Percentiles rank a stretch among this genome's conserved stretches.
phyloP scores from a whole-genome alignment of 2,113 vertebrate species.

The Dipodomys stephensi region DNA sequence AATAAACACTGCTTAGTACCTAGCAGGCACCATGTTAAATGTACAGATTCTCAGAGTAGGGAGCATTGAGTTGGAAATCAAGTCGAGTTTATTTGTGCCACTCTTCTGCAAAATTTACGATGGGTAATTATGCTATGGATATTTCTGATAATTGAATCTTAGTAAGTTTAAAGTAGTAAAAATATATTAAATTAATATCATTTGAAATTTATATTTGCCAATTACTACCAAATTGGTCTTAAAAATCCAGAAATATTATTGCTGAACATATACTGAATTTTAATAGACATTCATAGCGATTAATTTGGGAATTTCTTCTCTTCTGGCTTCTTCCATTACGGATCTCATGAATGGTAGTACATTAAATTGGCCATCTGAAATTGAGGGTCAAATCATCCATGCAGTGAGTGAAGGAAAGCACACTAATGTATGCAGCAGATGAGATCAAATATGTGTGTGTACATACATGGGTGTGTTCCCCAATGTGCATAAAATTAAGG shows the following conservation, averaged over 20 bases:
- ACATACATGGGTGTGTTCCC: background rate
- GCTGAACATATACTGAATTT: background rate
- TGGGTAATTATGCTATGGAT: slow-evolving; percentile 28
- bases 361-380: background rate
- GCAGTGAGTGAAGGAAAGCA: background rate
- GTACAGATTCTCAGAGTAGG: background rate
- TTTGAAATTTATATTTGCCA: background rate
- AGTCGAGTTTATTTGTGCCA: background rate
- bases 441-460: background rate
- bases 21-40: background rate
- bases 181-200: background rate
- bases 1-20: background rate
- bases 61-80: background rate
- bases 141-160: slow-evolving; percentile 4
- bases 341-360: background rate
- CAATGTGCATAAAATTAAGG: background rate
- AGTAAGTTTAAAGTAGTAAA: slow-evolving; percentile 38
- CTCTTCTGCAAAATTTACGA: background rate
- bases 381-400: background rate
- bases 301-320: background rate
- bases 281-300: slow-evolving; percentile 33
- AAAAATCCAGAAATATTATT: slow-evolving; percentile 3
- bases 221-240: background rate
- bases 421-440: background rate
- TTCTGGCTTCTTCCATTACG: background rate